Evolutionary conservation across 2,888 invertebrate species (phyloP).

Genomic region (Parthenolecanium corni): DNA sequence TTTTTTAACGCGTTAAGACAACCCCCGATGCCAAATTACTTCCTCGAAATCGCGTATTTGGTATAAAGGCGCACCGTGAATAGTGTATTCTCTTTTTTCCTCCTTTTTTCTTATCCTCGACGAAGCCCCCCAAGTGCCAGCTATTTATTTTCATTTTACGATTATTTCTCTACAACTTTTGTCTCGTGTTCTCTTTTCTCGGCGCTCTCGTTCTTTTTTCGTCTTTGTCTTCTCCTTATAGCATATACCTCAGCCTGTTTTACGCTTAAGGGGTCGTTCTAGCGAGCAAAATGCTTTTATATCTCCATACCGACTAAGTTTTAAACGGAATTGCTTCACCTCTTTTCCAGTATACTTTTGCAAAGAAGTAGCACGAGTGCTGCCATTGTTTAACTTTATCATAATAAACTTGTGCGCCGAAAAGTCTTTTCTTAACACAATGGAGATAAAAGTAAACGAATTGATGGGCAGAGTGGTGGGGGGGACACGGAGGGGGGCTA

Average conservation of each 20-base stretch:
- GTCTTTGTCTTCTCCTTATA: not conserved
- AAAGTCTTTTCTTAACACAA: constrained; percentile 22
- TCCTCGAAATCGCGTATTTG: too few species aligned
- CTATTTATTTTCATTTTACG: constrained; percentile 28
- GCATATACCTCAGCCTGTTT: not conserved
- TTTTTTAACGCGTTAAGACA: too few species aligned
- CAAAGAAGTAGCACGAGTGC: constrained; percentile 15
- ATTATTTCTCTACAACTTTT: constrained; percentile 12
- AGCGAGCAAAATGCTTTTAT: constrained; percentile 26
- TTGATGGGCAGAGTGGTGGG: not conserved
- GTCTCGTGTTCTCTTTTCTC: not conserved
- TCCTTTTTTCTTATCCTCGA: too few species aligned
- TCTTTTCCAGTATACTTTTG: constrained; percentile 11
- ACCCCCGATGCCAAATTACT: too few species aligned
- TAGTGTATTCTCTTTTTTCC: too few species aligned
- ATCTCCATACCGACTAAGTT: constrained; percentile 21
- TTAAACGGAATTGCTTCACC: constrained; percentile 27
- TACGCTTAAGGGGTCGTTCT: constrained; percentile 17
- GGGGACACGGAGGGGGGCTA: too few species aligned
- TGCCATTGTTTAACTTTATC: constrained; percentile 26
- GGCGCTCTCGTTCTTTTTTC: not conserved
- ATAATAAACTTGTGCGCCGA: constrained; percentile 20
- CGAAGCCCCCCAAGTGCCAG: constrained; percentile 12
- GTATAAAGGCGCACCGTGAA: too few species aligned
- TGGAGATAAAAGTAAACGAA: constrained; percentile 23